A percentile compares a stretch with the other conserved stretches of the same genome.
phyloP scores from a whole-genome alignment of 2,113 vertebrate species.

The Hippocampus mohnikei region DNA sequence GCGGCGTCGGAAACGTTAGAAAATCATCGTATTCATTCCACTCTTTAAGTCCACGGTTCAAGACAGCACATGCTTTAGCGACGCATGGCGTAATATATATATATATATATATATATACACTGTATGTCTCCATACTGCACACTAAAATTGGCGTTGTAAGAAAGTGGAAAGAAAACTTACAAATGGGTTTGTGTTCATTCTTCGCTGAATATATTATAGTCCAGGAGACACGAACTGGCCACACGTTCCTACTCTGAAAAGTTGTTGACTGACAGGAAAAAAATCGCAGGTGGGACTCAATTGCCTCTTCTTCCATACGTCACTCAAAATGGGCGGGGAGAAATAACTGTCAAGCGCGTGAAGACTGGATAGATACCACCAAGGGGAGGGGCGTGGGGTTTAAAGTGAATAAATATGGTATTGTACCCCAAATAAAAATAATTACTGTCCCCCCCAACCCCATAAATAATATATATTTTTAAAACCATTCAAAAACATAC shows the following conservation, averaged over 20 bases:
- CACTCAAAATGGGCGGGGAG: neutral
- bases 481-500: no score
- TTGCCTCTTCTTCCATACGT: neutral
- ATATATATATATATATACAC: neutral
- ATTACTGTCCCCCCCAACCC: no score
- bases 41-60: neutral
- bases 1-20: neutral
- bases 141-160: neutral
- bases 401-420: no score
- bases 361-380: no score
- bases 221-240: neutral
- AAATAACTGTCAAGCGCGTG: neutral
- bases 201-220: neutral
- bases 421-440: no score
- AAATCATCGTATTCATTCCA: neutral
- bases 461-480: no score
- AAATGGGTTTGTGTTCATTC: neutral
- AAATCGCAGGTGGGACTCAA: neutral
- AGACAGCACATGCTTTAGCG: neutral
- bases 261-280: neutral
- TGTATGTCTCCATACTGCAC: neutral
- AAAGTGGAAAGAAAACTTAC: neutral
- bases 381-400: no score
- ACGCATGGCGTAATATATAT: neutral
- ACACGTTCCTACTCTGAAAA: neutral